phyloP scores from a whole-genome alignment of 2,888 invertebrate genomes.

The Tachina fera region DNA sequence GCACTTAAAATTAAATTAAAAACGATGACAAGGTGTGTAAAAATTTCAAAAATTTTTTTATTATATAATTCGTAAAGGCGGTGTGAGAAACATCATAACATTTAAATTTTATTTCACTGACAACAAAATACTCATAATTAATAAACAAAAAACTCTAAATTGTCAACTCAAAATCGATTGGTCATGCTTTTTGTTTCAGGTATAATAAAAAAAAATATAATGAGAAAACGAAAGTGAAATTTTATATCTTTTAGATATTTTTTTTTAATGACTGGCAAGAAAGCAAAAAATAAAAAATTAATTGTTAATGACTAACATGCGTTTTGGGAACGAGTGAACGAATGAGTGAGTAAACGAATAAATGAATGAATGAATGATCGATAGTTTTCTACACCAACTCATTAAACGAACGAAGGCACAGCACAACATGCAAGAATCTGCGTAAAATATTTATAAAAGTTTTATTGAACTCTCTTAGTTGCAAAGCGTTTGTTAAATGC shows the following conservation, averaged over 20 bases:
- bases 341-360: background rate
- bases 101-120: background rate
- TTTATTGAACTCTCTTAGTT: conserved; percentile 41
- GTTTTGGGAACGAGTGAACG: conserved; percentile 36
- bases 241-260: conserved; percentile 16
- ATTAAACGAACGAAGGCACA: background rate
- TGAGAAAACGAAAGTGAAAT: conserved; percentile 49
- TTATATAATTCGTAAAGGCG: background rate
- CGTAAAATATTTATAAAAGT: conserved; percentile 45
- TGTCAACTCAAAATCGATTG: conserved; percentile 44
- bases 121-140: background rate
- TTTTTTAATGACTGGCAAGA: conserved; percentile 18
- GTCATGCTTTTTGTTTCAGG: conserved; percentile 29
- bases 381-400: background rate
- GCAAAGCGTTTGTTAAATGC: conserved; percentile 4
- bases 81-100: background rate
- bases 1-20: background rate
- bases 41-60: background rate
- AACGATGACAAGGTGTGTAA: background rate
- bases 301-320: conserved; percentile 61
- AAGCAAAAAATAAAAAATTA: conserved; percentile 16
- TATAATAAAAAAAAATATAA: background rate
- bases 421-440: conserved; percentile 46
- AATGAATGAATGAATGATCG: conserved; percentile 7
- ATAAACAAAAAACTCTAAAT: conserved; percentile 13